A percentile compares a stretch with the other conserved stretches of the same genome.
Conservation (phyloP, 2,888 invertebrate genomes). For the Magallana nippona region DNA sequence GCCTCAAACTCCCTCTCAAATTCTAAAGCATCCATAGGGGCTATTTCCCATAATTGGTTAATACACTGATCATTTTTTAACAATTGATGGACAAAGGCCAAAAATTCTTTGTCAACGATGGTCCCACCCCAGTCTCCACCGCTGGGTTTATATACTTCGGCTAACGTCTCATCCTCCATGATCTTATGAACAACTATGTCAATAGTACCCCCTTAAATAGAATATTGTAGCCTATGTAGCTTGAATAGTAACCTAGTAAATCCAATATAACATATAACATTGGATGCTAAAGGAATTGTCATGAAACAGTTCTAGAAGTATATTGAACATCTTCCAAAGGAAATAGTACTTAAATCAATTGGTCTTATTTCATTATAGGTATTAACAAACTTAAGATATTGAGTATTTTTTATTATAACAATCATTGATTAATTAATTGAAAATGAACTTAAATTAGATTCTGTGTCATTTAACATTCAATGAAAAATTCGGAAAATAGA, state of each 20-base stretch:
- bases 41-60: background rate
- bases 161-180: background rate
- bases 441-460: too few species aligned
- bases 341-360: too few species aligned
- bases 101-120: background rate
- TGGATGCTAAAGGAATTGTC: background rate
- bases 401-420: too few species aligned
- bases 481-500: too few species aligned
- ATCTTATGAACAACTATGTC: conserved; percentile 8
- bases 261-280: background rate
- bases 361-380: too few species aligned
- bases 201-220: background rate
- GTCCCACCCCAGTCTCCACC: conserved; percentile 32
- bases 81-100: background rate
- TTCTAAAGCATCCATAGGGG: background rate
- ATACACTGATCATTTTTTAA: background rate
- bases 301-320: too few species aligned
- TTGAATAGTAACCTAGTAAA: background rate
- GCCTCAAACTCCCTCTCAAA: conserved; percentile 13
- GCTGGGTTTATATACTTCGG: conserved; percentile 12
- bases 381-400: too few species aligned
- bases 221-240: background rate
- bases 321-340: too few species aligned
- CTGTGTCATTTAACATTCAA: too few species aligned
- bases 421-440: too few species aligned